Conservation (phyloP, 2,113 vertebrate genomes). For the Butorides virescens region DNA sequence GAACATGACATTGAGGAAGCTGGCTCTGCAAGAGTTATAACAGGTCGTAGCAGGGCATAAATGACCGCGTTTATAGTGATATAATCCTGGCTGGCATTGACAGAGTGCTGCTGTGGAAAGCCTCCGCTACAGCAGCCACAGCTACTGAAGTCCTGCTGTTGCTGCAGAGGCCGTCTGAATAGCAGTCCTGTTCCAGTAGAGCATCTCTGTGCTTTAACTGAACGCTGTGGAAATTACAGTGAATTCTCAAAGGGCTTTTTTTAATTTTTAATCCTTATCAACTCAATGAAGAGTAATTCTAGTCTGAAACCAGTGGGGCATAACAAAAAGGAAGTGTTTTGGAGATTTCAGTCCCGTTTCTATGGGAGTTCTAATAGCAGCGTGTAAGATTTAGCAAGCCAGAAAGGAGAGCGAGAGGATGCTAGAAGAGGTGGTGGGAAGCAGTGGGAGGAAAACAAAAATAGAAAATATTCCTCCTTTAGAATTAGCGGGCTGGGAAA, state of each 20-base stretch:
- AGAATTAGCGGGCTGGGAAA: neutral
- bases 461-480: neutral
- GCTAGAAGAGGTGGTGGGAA: neutral
- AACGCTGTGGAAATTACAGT: slow-evolving; percentile 34
- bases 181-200: neutral
- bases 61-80: neutral
- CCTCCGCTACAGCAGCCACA: neutral
- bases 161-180: slow-evolving; percentile 17
- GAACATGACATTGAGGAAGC: slow-evolving; percentile 54
- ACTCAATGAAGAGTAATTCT: slow-evolving; percentile 44
- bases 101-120: neutral
- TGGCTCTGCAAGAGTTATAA: slow-evolving; percentile 27
- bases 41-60: neutral
- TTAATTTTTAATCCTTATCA: slow-evolving; percentile 50
- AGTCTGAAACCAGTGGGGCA: slow-evolving; percentile 2
- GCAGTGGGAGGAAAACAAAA: neutral
- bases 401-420: neutral
- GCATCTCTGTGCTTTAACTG: neutral
- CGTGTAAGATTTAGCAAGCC: slow-evolving; percentile 18
- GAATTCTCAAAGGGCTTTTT: slow-evolving; percentile 27
- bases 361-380: neutral
- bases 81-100: slow-evolving; percentile 25
- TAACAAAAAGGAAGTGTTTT: slow-evolving; percentile 52
- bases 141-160: neutral
- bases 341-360: neutral